A percentile compares a stretch with the other conserved stretches of the same genome.
Evolutionary conservation across 2,113 vertebrate genomes (phyloP).

Genomic region (Aphyosemion australe): DNA sequence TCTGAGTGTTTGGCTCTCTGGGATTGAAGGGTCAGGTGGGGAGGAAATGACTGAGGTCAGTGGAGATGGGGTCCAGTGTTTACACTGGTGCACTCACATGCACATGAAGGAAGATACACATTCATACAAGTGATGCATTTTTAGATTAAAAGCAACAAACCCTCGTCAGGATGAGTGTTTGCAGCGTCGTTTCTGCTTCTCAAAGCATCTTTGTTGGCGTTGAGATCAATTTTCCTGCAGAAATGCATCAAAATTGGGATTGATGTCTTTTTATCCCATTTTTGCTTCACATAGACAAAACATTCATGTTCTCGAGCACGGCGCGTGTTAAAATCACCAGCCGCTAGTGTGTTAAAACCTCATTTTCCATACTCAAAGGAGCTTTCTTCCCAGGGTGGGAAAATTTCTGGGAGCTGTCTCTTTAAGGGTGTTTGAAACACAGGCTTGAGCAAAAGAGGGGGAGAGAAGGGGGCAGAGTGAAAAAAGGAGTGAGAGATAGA

Average conservation of each 20-base stretch:
- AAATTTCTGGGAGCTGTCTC: conserved; percentile 77
- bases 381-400: conserved; percentile 64
- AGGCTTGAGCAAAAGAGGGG: conserved; percentile 51
- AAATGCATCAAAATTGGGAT: conserved; percentile 18
- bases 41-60: conserved; percentile 66
- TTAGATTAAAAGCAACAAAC: conserved; percentile 32
- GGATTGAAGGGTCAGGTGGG: conserved; percentile 44
- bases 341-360: conserved; percentile 47
- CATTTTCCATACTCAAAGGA: conserved; percentile 54
- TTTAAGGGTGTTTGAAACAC: conserved; percentile 74
- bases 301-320: conserved; percentile 36
- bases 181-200: conserved; percentile 29
- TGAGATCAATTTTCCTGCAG: conserved; percentile 11
- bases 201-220: conserved; percentile 36
- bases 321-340: conserved; percentile 49
- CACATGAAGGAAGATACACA: conserved; percentile 15
- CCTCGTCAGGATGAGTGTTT: conserved; percentile 41
- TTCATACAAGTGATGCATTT: conserved; percentile 30
- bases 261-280: conserved; percentile 5
- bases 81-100: conserved; percentile 24
- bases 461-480: conserved; percentile 36
- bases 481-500: conserved; percentile 56
- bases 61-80: conserved; percentile 65
- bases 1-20: conserved; percentile 32
- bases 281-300: conserved; percentile 13